Evolutionary conservation across 2,113 vertebrate species (phyloP).

Genomic region (Sylvietta virens): DNA sequence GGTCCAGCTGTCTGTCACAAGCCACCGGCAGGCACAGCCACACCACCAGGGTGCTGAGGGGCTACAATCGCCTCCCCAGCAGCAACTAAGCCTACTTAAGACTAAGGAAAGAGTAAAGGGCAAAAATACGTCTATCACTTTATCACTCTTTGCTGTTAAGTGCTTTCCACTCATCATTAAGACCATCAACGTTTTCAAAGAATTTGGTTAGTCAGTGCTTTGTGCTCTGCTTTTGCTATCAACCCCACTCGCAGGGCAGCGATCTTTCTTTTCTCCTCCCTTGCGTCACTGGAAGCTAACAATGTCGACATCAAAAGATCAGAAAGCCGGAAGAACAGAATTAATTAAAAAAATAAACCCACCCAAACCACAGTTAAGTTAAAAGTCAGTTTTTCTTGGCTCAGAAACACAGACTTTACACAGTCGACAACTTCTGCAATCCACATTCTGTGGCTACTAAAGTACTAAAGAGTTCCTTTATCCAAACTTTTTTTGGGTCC

Average conservation of each 20-base stretch:
- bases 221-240: neutral
- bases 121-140: neutral
- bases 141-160: neutral
- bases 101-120: neutral
- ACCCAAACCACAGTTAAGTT: neutral
- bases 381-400: neutral
- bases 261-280: neutral
- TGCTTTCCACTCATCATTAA: neutral
- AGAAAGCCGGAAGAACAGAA: neutral
- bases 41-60: neutral
- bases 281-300: neutral
- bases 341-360: neutral
- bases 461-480: neutral
- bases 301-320: neutral
- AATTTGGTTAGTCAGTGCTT: neutral
- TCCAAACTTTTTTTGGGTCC: neutral
- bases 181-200: neutral
- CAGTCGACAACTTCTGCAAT: neutral
- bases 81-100: neutral
- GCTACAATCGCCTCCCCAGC: accelerated
- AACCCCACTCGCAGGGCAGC: neutral
- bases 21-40: neutral
- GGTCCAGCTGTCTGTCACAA: neutral
- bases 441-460: neutral
- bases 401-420: neutral